Evolutionary conservation across 2,888 invertebrate species (phyloP), one percentile per base, ranked within the genome.

Genomic region (Drosophila aldrichi): DNA sequence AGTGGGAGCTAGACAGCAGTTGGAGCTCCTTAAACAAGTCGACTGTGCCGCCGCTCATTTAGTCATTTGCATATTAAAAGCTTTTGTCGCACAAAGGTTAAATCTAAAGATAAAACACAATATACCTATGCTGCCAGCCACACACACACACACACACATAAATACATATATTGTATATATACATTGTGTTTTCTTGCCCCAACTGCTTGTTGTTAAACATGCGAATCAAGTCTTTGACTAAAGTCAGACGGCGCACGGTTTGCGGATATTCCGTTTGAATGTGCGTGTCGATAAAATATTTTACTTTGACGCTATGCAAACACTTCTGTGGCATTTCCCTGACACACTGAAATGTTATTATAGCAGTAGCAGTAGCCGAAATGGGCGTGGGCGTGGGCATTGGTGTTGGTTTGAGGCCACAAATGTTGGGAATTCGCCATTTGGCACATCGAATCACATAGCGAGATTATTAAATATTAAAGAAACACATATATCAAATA

Each of bases 71-170:
- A 86, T 86, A 86, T 88, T 89, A 89, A 86, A 89, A 88, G 86
- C 89, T 89, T 85, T 86, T 86, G 88, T 89, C 90, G 86, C 90
- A 89, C 86, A 86, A 89, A 89, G 82, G 82, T 88, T 86, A 89
- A 86, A 76, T 86, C 89, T 77, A 82, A 88, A 88, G 86, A 86
- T 86, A 86, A 88, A 88, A 71, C 82, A 78, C 75, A 83, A 83
- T 74, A 73, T 51, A 56, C n/a, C 56, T 38, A 70, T 43, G 41
- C 43, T 54, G 32, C 34, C 34, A 57, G 41, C 43, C 18, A 60
- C 12, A 43, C 34, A 32, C 20, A 60, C 12, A 43, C 34, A 32
- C 20, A 48, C 25, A 41, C 43, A 58, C 22, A 60, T 14, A 43
- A 25, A 25, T n/a, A 34, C 16, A 48, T 38, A 51, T 16, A 36